A percentile compares a stretch with the other conserved stretches of the same genome.
Evolutionary conservation across 2,888 invertebrate species (phyloP).

Genomic region (Cremastinae sp.): DNA sequence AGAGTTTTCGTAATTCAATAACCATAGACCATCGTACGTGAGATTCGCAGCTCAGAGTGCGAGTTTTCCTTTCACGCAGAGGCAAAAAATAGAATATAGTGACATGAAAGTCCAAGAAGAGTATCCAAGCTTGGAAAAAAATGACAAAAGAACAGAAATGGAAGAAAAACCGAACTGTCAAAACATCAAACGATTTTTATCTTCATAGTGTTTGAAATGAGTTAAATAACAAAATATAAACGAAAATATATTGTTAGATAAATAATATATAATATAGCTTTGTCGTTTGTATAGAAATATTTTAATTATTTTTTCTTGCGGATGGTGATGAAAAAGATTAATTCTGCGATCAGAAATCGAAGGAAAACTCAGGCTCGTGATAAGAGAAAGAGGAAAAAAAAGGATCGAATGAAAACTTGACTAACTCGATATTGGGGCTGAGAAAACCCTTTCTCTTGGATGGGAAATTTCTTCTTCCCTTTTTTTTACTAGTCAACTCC

Average conservation of each 20-base stretch:
- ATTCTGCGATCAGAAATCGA: constrained; percentile 70
- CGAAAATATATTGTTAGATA: too few relatives aligned
- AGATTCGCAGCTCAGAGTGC: constrained; percentile 62
- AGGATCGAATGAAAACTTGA: constrained; percentile 76
- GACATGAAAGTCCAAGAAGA: too few relatives aligned
- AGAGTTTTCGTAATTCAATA: constrained; percentile 79
- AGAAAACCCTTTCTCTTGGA: constrained; percentile 63
- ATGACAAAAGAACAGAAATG: neutral
- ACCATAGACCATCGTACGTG: constrained; percentile 72
- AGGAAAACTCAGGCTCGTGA: constrained; percentile 61
- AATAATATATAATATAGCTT: too few relatives aligned
- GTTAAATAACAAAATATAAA: neutral
- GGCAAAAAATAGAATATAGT: constrained; percentile 3
- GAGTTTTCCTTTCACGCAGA: constrained; percentile 42
- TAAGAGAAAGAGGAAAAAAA: constrained; percentile 63
- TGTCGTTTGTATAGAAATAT: neutral
- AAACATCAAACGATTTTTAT: too few relatives aligned
- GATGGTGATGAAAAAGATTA: neutral
- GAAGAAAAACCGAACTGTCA: too few relatives aligned
- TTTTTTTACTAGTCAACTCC: constrained; percentile 66
- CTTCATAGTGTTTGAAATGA: too few relatives aligned
- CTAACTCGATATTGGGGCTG: constrained; percentile 74
- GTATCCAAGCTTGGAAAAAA: neutral
- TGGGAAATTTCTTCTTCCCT: constrained; percentile 63
- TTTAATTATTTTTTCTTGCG: neutral